Evolutionary conservation across 2,113 vertebrate species (phyloP), one percentile per base, ranked within the genome.

Genomic region (Lipophrys pholis): DNA sequence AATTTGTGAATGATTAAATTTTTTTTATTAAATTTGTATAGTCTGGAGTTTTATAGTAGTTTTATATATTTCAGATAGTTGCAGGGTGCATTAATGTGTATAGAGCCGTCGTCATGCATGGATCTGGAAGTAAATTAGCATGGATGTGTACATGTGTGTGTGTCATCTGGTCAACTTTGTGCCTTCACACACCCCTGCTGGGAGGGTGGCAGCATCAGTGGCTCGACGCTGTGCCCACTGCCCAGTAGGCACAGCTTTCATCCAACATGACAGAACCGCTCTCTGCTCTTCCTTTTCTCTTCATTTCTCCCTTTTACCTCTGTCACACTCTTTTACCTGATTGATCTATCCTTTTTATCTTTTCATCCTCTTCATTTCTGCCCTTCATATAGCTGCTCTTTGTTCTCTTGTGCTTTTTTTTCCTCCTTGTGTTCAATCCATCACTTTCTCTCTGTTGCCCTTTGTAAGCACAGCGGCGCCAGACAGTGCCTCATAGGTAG

Each of bases 201-300:
- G 78, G 76, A 76, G 65, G 65, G 80, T 69, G 79, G 81, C 81
- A 84, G 78, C 78, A 87, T 86, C 85, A 75, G 83, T 82, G 80
- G 77, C 68, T 63, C 58, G 55, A 60, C 68, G 64, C 63, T 36
- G 65, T 84, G 73, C 88, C 78, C 76, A 59, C 78, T 78, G 87
- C 75, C 87, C 84, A 84, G 79, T 82, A 81, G 90, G 86, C 87
- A 81, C 81, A 78, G 85, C 88, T 89, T 90, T 90, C 61, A 87
- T 89, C 88, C 77, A 74, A 80, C 84, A 85, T 87, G 80, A 89
- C 77, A 86, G 76, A 80, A 63, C 67, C 67, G 35, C 78, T 63
- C 73, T 51, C 56, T 80, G 51, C 82, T 71, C 53, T 17, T 76
- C 41, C 43, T 73, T 55, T 68, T 11, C 53, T n/a, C 48, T 58